Base-by-base conservation (phyloP, 1,140 invertebrate species). In the Penaeus indicus region DNA sequence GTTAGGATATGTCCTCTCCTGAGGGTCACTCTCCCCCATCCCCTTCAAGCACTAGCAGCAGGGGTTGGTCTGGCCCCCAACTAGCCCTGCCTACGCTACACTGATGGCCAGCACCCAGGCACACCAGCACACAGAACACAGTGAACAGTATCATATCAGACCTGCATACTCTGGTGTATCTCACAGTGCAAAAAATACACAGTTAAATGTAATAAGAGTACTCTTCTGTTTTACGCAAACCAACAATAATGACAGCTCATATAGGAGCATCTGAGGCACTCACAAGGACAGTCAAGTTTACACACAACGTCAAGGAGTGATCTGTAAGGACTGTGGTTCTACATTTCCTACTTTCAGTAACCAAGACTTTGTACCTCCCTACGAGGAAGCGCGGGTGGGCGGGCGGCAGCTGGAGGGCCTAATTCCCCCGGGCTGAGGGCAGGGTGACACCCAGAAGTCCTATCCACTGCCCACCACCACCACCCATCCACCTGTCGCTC, bases 261-360 rank as follows among this genome's bases (percentile, higher is more conserved):
- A 86, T 54, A 86, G 69, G 85, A 86, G 64, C 77, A 80, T 79
- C 85, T 80, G 78, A 86, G 77, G 75, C 87, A 88, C 27, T 83
- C 87, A 88, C 87, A 88, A 78, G 27, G 78, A 88, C 87, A 88
- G 63, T 88, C 87, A 88, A 77, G 82, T 88, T 84, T 83, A 88
- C 81, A 84, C 87, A 88, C 87, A 88, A 88, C 87, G 87, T 88
- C 87, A 88, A 88, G 64, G 21, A 84, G 54, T 54, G 77, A 84
- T 61, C 64, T 84, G 69, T 84, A 78, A 88, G 75, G 54, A 84
- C 67, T 63, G 62, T 77, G 72, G 32, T 62, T 83, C 87, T 88
- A 88, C 81, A 84, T 79, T 67, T 84, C 81, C 81, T 64, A 88
- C 87, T 84, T 72, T 77, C 81, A 88, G n/a, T 83, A 75, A 88